Conservation (phyloP, 2,888 invertebrate species). For the Teleogryllus oceanicus region DNA sequence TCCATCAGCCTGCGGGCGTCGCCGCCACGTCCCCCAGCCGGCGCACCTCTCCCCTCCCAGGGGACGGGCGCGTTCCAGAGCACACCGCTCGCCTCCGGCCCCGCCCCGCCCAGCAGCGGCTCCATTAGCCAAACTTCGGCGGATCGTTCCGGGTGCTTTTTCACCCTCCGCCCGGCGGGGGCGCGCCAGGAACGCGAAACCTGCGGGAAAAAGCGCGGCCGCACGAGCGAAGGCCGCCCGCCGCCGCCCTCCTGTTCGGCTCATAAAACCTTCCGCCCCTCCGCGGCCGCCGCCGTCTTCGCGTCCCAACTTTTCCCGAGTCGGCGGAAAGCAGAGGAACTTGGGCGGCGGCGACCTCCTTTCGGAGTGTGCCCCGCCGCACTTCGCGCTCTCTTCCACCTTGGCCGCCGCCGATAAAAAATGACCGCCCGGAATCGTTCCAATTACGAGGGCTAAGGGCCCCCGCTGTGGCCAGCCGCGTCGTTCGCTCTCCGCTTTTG, state of each 20-base stretch:
- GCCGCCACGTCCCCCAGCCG: too few species aligned
- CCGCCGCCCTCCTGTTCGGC: neutral
- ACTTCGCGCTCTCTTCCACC: neutral
- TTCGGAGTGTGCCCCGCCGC: neutral
- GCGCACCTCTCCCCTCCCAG: too few species aligned
- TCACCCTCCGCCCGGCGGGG: too few species aligned
- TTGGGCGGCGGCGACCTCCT: neutral
- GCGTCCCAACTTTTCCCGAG: neutral
- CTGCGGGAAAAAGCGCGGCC: too few species aligned
- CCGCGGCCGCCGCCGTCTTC: neutral
- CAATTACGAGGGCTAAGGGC: constrained; percentile 18
- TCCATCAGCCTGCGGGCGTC: too few species aligned
- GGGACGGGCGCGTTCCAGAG: too few species aligned
- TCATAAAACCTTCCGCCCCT: neutral
- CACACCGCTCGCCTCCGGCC: too few species aligned
- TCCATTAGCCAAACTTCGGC: too few species aligned
- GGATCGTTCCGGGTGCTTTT: too few species aligned
- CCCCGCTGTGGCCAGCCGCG: neutral
- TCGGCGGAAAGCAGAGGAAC: neutral
- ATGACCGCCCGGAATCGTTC: neutral
- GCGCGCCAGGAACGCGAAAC: too few species aligned
- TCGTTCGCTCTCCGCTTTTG: too few species aligned
- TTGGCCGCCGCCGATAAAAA: constrained; percentile 3
- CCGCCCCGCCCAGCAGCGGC: too few species aligned
- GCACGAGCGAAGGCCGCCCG: neutral